Evolutionary conservation across 1,140 invertebrate species (phyloP).

Genomic region (Vanessa atalanta): DNA sequence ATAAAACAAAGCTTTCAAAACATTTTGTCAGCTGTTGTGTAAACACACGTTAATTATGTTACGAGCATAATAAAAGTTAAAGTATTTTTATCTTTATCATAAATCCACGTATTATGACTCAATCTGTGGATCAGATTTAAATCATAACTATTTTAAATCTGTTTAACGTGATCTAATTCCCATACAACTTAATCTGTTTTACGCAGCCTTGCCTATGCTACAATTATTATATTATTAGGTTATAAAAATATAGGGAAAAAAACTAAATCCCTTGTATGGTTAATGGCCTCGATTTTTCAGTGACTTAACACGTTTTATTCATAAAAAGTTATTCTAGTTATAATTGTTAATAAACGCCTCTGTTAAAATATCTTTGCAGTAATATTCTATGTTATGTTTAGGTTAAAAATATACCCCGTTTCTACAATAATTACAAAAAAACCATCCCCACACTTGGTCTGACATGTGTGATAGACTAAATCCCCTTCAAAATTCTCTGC

Average conservation of each 20-base stretch:
- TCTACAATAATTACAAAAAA: too few relatives aligned
- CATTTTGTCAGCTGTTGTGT: not conserved
- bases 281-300: too few relatives aligned
- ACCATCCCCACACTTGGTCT: too few relatives aligned
- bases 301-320: too few relatives aligned
- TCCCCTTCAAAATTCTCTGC: too few relatives aligned
- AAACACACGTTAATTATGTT: not conserved
- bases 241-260: not conserved
- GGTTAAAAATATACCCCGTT: too few relatives aligned
- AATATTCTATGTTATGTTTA: not conserved
- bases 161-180: not conserved
- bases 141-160: not conserved
- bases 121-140: not conserved
- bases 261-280: not conserved
- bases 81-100: slow-evolving; percentile 5
- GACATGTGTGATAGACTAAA: too few relatives aligned
- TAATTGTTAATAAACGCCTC: not conserved
- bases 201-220: not conserved
- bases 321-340: too few relatives aligned
- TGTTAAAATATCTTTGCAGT: not conserved
- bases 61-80: not conserved
- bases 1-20: not conserved
- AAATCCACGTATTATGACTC: slow-evolving; percentile 1
- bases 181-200: not conserved
- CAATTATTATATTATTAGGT: too few relatives aligned